Evolutionary conservation across 2,888 invertebrate species (phyloP), one percentile per base, ranked within the genome.

Genomic region (Tenthredo notha): DNA sequence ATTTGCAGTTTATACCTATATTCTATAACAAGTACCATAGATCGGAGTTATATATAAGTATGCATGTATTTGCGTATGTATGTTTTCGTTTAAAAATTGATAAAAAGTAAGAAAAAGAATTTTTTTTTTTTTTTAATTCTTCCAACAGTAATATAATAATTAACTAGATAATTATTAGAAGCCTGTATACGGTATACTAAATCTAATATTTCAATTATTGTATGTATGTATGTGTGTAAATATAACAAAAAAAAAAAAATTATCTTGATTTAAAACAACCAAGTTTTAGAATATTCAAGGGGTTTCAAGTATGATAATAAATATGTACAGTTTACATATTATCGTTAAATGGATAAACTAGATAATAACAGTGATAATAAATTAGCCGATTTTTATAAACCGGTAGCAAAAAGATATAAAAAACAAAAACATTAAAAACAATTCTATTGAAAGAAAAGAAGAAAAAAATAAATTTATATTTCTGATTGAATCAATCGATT

Each of bases 231-330:
- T 50, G 6, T n/a, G 7, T 54, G 61, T 61, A 61, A 61, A 12
- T 25, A 74, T 43, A 74, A 74, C 1, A 33, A 33, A 33, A 33
- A 33, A 33, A 33, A 33, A 33, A 33, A 37, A 40, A 74, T 74
- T 21, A 74, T 47, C 77, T 77, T 54, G 50, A 77, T 75, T 75
- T 75, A 77, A 77, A 77, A 77, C 77, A 77, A 77, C 50, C 50
- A 77, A 77, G 75, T 43, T 75, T 15, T 12, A 25, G 37, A 37
- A 47, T 12, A 15, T 47, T 43, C 2, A 43, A 47, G 15, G 18
- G 29, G 18, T 6, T 47, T n/a, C 18, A 77, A 77, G 9, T 29
- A 54, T 74, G 25, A 43, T 74, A 15, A 43, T 74, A 21, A 74
- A 43, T 77, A 77, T 54, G 50, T 77, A 77, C 77, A 77, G 33